Conservation (phyloP, 1,140 invertebrate genomes). For the Hestina assimilis region DNA sequence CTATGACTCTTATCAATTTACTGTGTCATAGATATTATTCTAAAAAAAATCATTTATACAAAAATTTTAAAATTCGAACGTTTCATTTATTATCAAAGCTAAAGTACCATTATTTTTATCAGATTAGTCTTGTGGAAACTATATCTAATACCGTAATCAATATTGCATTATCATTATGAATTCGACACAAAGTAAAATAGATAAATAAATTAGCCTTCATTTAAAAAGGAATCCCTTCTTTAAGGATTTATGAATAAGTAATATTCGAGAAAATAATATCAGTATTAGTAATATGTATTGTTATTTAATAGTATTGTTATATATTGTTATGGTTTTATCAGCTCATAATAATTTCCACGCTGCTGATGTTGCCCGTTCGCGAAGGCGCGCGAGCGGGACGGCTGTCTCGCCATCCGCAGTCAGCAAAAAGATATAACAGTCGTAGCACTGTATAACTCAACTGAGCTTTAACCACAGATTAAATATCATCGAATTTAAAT, state of each 20-base stretch:
- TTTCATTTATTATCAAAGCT: too few species aligned
- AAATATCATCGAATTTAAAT: constrained; percentile 23
- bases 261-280: too few species aligned
- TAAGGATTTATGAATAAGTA: too few species aligned
- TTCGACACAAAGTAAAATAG: too few species aligned
- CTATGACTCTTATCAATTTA: neutral
- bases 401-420: constrained; percentile 63
- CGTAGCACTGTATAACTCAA: constrained; percentile 35
- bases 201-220: too few species aligned
- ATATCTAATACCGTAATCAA: too few species aligned
- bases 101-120: too few species aligned
- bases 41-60: neutral
- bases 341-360: constrained; percentile 42
- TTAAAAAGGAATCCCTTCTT: too few species aligned
- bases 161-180: too few species aligned
- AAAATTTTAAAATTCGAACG: too few species aligned
- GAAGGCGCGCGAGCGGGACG: constrained; percentile 60
- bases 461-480: constrained; percentile 27
- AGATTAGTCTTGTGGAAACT: too few species aligned
- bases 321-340: constrained; percentile 7
- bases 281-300: neutral
- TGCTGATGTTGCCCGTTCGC: constrained; percentile 64
- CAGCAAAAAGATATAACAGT: constrained; percentile 70
- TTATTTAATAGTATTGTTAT: neutral
- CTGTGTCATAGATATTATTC: neutral